Base-by-base conservation (phyloP, 2,113 vertebrate genomes). In the Xenus cinereus region DNA sequence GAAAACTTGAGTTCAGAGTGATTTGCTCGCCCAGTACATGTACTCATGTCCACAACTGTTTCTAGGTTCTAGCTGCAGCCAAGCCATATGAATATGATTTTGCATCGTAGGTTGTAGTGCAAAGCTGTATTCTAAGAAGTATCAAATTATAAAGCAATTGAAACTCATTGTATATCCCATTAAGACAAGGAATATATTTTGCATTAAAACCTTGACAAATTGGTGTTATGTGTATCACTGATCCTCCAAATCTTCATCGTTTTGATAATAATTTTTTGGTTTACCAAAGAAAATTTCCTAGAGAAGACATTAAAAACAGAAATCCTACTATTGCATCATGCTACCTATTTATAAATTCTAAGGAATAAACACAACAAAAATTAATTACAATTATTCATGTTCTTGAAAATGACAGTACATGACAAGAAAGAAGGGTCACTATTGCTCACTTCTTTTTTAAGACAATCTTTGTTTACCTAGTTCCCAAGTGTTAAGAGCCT, bases 401-500 rank as follows among this genome's bases (percentile, higher is more conserved):
- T 98, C 95, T 97, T 97, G 89, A 97, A 98, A 98, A 98, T 97
- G 91, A 87, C 94, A 95, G 94, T 83, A 96, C 73, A 97, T 51
- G 82, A 97, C 94, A 95, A 98, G 94, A 95, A 98, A 98, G 87
- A 97, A 90, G 95, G 97, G 95, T 97, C 95, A 97, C 78, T 96
- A 7, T 71, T 97, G 94, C 94, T 98, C 95, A 95, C 87, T 97
- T 96, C 81, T 91, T 93, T 98, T 97, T 95, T 93, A 97, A 97
- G 97, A 89, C 96, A 96, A 98, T 98, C 97, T 98, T 98, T 98
- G 98, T 98, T 98, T 98, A 98, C 97, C 97, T 97, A 97, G 94
- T 97, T 96, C 96, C 98, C 97, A 98, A 98, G 98, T 98, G 98
- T 98, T 98, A 98, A 99, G 98, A 98, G 98, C 97, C 98, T 98